Evolutionary conservation across 2,113 vertebrate genomes (phyloP).

Genomic region (Salvelinus namaycush): DNA sequence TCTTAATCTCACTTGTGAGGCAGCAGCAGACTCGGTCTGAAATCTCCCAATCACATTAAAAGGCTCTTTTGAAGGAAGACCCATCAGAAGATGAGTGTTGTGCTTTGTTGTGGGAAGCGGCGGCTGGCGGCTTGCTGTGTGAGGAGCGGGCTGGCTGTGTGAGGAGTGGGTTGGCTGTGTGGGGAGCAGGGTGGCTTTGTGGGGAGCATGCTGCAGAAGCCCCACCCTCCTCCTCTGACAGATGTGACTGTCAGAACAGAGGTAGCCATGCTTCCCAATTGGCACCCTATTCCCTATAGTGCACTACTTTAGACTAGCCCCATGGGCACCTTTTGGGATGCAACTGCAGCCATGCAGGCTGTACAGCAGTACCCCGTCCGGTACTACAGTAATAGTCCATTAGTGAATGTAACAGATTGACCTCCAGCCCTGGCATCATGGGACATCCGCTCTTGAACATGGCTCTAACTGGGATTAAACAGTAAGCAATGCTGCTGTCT

Average conservation of each 20-base stretch:
- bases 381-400: slow-evolving; percentile 43
- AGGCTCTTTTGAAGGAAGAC: slow-evolving; percentile 58
- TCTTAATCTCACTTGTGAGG: slow-evolving; percentile 56
- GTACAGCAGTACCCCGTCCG: slow-evolving; percentile 27
- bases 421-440: slow-evolving; percentile 29
- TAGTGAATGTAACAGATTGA: slow-evolving; percentile 50
- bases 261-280: no score
- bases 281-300: no score
- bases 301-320: no score
- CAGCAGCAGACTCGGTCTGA: slow-evolving; percentile 50
- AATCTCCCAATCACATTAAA: slow-evolving; percentile 69
- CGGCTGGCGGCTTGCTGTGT: slow-evolving; percentile 28
- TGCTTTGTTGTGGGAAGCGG: slow-evolving; percentile 63
- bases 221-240: slow-evolving; percentile 52
- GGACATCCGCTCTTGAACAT: slow-evolving; percentile 16
- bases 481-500: neutral
- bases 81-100: slow-evolving; percentile 68
- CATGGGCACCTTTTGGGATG: no score
- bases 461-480: slow-evolving; percentile 23
- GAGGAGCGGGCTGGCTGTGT: neutral
- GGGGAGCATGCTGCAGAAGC: slow-evolving; percentile 57
- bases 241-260: slow-evolving; percentile 57
- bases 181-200: slow-evolving; percentile 1
- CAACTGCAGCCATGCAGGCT: slow-evolving; percentile 4
- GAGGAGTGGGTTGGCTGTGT: slow-evolving; percentile 2